A percentile compares a stretch with the other conserved stretches of the same genome.
Evolutionary conservation across 2,797 vertebrate genomes (phyloP).

Genomic region (Moxostoma hubbsi): DNA sequence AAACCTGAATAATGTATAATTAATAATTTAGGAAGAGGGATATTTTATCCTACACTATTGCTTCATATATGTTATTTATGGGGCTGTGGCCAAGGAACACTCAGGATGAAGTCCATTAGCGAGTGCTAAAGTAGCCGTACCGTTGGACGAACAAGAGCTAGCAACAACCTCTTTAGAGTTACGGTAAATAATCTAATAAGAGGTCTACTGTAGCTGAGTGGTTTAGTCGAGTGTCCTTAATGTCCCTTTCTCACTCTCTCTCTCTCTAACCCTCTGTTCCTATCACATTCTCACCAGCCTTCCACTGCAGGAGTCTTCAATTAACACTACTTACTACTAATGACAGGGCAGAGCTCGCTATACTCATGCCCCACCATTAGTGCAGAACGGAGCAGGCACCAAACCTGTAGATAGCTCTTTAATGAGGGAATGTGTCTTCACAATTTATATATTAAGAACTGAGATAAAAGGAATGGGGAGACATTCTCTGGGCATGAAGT

Average conservation of each 20-base stretch:
- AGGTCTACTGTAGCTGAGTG: constrained; percentile 22
- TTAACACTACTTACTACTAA: constrained; percentile 52
- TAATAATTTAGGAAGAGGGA: constrained; percentile 8
- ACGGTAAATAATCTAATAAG: constrained; percentile 52
- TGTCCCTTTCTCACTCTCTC: not conserved
- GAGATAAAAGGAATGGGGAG: not conserved
- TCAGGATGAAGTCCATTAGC: constrained; percentile 47
- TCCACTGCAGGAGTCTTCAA: constrained; percentile 47
- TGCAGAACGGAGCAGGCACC: not conserved
- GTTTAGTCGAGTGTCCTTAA: constrained; percentile 20
- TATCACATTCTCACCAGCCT: constrained; percentile 21
- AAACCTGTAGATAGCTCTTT: not conserved
- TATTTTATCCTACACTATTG: not conserved
- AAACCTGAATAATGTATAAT: constrained; percentile 9
- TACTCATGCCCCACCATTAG: not conserved
- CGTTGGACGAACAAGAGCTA: constrained; percentile 11
- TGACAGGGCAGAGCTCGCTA: constrained; percentile 29
- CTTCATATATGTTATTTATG: constrained; percentile 64
- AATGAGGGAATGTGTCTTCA: constrained; percentile 8
- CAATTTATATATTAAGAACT: constrained; percentile 7
- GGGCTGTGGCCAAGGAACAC: constrained; percentile 31
- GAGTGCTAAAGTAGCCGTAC: constrained; percentile 7
- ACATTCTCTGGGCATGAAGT: not conserved
- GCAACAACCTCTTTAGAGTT: constrained; percentile 49
- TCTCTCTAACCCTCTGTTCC: constrained; percentile 39